Conservation (phyloP, 1,140 invertebrate species). For the Caenorhabditis tropicalis region DNA sequence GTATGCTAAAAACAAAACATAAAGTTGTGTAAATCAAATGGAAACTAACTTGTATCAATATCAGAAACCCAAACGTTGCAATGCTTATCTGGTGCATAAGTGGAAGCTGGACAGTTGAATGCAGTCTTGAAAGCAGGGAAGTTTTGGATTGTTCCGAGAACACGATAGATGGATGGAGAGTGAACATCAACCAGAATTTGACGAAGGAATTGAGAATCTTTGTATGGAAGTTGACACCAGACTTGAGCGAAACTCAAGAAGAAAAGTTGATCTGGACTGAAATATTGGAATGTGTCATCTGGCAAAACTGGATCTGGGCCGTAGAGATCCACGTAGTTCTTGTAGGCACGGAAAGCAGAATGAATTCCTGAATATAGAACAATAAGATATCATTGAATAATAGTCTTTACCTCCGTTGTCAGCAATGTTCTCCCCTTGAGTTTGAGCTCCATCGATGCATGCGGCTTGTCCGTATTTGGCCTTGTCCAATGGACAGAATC, state of each 20-base stretch:
- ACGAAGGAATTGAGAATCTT: slow-evolving; percentile 2
- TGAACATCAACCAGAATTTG: slow-evolving; percentile 59
- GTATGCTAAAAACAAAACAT: background rate
- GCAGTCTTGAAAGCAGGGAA: slow-evolving; percentile 59
- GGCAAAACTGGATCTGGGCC: slow-evolving; percentile 58
- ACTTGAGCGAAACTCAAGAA: slow-evolving; percentile 60
- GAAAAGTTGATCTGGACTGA: slow-evolving; percentile 61
- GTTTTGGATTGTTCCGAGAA: slow-evolving; percentile 61
- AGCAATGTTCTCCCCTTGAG: slow-evolving; percentile 75
- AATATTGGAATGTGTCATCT: slow-evolving; percentile 34
- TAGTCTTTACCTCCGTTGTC: slow-evolving; percentile 73
- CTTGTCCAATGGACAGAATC: slow-evolving; percentile 79
- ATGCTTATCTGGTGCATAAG: slow-evolving; percentile 60
- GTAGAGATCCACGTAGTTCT: slow-evolving; percentile 55
- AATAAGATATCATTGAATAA: background rate
- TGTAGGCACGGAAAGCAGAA: slow-evolving; percentile 59
- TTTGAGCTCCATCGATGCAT: slow-evolving; percentile 73
- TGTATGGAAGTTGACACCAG: slow-evolving; percentile 54
- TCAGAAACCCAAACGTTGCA: slow-evolving; percentile 62
- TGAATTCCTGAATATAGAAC: slow-evolving; percentile 54
- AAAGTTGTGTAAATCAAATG: background rate
- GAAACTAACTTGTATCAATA: slow-evolving; percentile 41
- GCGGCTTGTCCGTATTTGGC: slow-evolving; percentile 59
- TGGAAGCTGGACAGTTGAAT: slow-evolving; percentile 59
- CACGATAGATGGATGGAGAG: slow-evolving; percentile 54